A percentile compares a stretch with the other conserved stretches of the same genome.
Evolutionary conservation across 2,797 vertebrate genomes (phyloP).

Genomic region (Odontamblyopus lacepedii): DNA sequence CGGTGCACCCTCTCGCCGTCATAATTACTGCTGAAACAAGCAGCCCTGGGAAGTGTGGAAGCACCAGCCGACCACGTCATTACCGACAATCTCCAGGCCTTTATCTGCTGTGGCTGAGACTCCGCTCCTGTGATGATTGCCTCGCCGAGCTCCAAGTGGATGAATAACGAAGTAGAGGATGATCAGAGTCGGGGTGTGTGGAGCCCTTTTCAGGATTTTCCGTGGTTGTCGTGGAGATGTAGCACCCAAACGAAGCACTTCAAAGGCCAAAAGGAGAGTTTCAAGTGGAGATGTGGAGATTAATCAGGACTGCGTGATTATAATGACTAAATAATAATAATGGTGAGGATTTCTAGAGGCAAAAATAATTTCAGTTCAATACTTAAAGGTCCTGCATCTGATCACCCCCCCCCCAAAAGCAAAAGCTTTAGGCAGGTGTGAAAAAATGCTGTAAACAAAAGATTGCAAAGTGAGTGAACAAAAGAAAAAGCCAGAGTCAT

Average conservation of each 20-base stretch:
- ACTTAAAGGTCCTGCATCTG: no score
- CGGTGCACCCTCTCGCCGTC: constrained; percentile 36
- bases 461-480: no score
- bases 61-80: constrained; percentile 60
- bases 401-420: no score
- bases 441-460: no score
- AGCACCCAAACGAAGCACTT: constrained; percentile 20
- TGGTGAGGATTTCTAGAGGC: neutral
- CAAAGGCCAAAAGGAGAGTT: constrained; percentile 30
- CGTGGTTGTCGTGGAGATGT: constrained; percentile 23
- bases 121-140: constrained; percentile 59
- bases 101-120: constrained; percentile 64
- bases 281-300: neutral
- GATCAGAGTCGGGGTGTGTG: constrained; percentile 39
- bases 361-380: no score
- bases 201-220: constrained; percentile 31
- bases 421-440: no score
- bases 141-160: constrained; percentile 36
- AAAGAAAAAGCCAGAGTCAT: no score
- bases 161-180: constrained; percentile 13
- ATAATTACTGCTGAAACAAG: constrained; percentile 75
- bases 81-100: constrained; percentile 68
- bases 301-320: neutral
- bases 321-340: neutral
- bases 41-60: constrained; percentile 62